phyloP scores from a whole-genome alignment of 2,797 vertebrate species.

The Pangasius djambal region DNA sequence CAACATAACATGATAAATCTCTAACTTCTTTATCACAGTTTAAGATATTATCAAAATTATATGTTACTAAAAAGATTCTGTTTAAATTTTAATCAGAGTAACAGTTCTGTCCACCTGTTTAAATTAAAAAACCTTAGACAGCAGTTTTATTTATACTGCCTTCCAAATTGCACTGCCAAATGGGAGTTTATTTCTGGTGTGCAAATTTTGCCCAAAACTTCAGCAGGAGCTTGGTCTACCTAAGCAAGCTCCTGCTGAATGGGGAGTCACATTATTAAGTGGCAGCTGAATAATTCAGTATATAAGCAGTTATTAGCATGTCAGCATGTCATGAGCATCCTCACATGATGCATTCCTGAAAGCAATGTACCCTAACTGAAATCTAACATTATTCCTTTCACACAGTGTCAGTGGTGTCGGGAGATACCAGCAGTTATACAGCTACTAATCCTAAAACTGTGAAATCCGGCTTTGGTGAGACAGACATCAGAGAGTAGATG shows the following conservation, averaged over 20 bases:
- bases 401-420: conserved; percentile 14
- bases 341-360: not conserved
- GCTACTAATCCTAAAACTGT: conserved; percentile 41
- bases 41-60: not conserved
- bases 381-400: not conserved
- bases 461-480: conserved; percentile 49
- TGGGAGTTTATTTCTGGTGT: not conserved
- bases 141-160: not conserved
- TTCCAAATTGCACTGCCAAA: not conserved
- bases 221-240: not conserved
- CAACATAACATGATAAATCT: not conserved
- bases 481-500: conserved; percentile 60
- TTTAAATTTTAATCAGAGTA: not conserved
- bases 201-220: not conserved
- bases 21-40: not conserved
- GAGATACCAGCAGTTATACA: conserved; percentile 15
- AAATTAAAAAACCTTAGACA: not conserved
- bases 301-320: not conserved
- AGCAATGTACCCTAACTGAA: not conserved
- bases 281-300: conserved; percentile 5
- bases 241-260: not conserved
- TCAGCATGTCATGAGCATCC: not conserved
- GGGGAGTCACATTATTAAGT: not conserved
- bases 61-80: not conserved
- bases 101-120: not conserved